A percentile compares a stretch with the other conserved stretches of the same genome.
Conservation (phyloP, 2,797 vertebrate species). For the Leuciscus waleckii region DNA sequence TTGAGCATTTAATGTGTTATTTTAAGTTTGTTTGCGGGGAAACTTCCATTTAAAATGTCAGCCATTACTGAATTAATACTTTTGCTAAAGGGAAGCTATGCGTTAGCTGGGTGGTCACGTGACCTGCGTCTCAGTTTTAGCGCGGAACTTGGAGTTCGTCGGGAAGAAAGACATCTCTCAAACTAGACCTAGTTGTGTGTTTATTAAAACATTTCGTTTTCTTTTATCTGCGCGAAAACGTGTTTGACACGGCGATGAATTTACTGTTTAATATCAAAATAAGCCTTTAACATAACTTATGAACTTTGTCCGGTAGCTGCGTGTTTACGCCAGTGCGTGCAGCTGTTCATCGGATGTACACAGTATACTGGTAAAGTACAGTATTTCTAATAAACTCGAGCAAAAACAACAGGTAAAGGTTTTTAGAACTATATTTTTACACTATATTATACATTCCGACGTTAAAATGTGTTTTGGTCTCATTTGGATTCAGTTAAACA, state of each 20-base stretch:
- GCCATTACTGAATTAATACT: not conserved
- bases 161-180: not conserved
- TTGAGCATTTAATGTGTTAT: not conserved
- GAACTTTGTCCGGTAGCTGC: not conserved
- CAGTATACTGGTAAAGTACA: not conserved
- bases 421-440: not conserved
- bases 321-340: not conserved
- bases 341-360: not conserved
- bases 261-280: not conserved
- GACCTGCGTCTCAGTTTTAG: slow-evolving; percentile 39
- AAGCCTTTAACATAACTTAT: not conserved
- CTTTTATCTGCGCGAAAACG: not conserved
- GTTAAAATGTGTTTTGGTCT: not conserved
- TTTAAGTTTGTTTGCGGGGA: not conserved
- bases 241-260: not conserved
- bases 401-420: not conserved
- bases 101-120: slow-evolving; percentile 19
- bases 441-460: not conserved
- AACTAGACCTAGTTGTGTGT: not conserved
- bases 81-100: not conserved
- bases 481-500: not conserved
- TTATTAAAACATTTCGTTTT: not conserved
- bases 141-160: slow-evolving; percentile 41
- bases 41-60: not conserved
- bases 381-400: not conserved